These are phyloP conservation scores for Metalampra italica DNA, from an alignment of 2,888 invertebrate genomes.

Conservation along the genomic window DNA sequence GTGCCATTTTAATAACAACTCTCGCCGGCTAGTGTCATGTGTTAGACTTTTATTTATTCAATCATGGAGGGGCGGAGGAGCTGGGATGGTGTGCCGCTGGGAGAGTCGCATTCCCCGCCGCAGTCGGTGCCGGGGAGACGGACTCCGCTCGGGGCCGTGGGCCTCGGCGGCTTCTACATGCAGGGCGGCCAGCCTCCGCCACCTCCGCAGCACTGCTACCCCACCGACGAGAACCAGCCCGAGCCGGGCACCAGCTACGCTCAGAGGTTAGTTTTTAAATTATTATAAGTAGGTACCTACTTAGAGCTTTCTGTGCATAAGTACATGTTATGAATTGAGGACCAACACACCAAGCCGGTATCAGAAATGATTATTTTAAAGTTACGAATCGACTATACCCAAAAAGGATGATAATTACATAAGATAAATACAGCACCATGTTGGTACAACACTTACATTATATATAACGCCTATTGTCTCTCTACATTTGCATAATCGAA, in stretches of 20 bases:
- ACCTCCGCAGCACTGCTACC: slow-evolving; percentile 75
- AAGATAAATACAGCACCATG: too few species aligned
- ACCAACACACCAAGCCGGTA: too few species aligned
- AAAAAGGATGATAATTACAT: too few species aligned
- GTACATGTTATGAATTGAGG: too few species aligned
- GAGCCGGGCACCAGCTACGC: slow-evolving; percentile 79
- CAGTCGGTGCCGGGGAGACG: slow-evolving; percentile 83
- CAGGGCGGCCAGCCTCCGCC: slow-evolving; percentile 79
- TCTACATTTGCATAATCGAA: slow-evolving; percentile 16
- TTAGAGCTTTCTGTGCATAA: too few species aligned
- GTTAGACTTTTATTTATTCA: slow-evolving; percentile 43
- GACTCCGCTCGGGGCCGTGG: slow-evolving; percentile 90
- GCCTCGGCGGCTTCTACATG: slow-evolving; percentile 92
- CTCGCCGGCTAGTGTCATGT: slow-evolving; percentile 43
- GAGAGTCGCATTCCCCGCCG: slow-evolving; percentile 73
- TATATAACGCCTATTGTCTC: background rate
- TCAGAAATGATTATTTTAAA: too few species aligned
- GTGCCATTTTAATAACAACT: slow-evolving; percentile 16
- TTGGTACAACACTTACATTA: background rate
- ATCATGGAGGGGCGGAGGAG: slow-evolving; percentile 70
- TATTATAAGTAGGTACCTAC: too few species aligned
- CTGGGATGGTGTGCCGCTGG: slow-evolving; percentile 71
- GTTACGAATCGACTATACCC: too few species aligned
- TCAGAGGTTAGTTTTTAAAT: slow-evolving; percentile 51
- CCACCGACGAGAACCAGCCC: slow-evolving; percentile 89